Percentiles rank a stretch among this genome's conserved stretches.
These are phyloP conservation scores for Centropyge bicolor DNA, from an alignment of 2,797 vertebrate species.

Conservation along the genomic window DNA sequence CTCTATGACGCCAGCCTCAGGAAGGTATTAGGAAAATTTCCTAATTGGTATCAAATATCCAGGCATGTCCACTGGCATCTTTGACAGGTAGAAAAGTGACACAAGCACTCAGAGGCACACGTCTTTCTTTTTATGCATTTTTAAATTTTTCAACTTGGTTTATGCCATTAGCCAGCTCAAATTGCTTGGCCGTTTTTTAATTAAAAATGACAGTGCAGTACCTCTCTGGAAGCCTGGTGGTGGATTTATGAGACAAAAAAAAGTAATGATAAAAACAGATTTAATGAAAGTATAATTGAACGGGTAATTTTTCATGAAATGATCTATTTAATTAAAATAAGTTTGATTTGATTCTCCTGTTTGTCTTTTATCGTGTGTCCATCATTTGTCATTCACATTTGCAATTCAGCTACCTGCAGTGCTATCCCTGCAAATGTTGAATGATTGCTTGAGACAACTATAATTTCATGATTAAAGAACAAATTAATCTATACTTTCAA, in stretches of 20 bases:
- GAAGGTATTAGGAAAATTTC: slow-evolving; percentile 10
- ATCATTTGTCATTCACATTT: slow-evolving; percentile 18
- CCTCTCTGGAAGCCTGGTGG: background rate
- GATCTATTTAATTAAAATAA: background rate
- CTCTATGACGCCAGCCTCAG: slow-evolving; percentile 2
- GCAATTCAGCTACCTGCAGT: background rate
- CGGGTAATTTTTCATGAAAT: background rate
- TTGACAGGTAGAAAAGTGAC: background rate
- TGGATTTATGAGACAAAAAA: background rate
- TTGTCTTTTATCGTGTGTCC: background rate
- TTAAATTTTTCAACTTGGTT: background rate
- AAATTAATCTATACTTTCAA: background rate
- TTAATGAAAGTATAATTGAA: background rate
- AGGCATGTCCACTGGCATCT: slow-evolving; percentile 2
- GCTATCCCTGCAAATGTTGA: background rate
- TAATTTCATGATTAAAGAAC: background rate
- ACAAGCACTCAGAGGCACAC: background rate
- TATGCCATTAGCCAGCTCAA: background rate
- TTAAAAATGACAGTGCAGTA: background rate
- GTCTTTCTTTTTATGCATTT: background rate
- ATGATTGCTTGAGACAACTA: background rate
- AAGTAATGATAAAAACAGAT: background rate
- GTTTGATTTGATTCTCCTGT: background rate
- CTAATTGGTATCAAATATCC: slow-evolving; percentile 9
- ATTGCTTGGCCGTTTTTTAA: background rate